Conservation (phyloP, 2,797 vertebrate species). For the Brotula barbata region DNA sequence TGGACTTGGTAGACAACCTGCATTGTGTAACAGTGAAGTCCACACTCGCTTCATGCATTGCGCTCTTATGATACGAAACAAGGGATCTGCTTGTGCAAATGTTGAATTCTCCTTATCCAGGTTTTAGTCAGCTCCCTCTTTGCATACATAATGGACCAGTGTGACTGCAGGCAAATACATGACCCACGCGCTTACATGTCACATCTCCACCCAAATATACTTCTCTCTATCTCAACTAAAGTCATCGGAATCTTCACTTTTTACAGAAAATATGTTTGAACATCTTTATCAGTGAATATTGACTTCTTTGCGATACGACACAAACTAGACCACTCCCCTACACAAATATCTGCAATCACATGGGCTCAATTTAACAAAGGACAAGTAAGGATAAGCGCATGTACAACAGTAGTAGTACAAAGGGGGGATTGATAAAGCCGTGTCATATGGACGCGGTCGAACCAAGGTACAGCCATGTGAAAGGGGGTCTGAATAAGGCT, state of each 20-base stretch:
- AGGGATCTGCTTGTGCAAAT: no score
- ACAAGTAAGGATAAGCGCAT: constrained; percentile 62
- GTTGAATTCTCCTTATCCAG: no score
- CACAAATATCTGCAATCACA: constrained; percentile 59
- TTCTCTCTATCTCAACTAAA: no score
- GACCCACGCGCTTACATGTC: not conserved
- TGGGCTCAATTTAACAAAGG: constrained; percentile 61
- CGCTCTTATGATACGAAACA: not conserved
- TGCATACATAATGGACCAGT: no score
- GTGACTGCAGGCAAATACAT: no score
- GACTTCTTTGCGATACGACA: not conserved
- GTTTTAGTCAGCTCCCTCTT: no score
- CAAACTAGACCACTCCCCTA: constrained; percentile 16
- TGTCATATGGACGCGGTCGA: constrained; percentile 40
- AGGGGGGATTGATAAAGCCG: constrained; percentile 50
- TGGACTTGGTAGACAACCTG: no score
- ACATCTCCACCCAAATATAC: no score
- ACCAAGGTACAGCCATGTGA: constrained; percentile 32
- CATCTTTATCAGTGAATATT: no score
- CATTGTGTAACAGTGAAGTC: constrained; percentile 17
- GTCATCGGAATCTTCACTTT: constrained; percentile 22
- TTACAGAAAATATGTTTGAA: constrained; percentile 17
- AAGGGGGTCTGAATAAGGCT: constrained; percentile 23
- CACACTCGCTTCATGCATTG: constrained; percentile 10
- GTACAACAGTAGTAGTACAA: constrained; percentile 53